phyloP scores from a whole-genome alignment of 1,140 invertebrate species.

The Coptotermes formosanus region DNA sequence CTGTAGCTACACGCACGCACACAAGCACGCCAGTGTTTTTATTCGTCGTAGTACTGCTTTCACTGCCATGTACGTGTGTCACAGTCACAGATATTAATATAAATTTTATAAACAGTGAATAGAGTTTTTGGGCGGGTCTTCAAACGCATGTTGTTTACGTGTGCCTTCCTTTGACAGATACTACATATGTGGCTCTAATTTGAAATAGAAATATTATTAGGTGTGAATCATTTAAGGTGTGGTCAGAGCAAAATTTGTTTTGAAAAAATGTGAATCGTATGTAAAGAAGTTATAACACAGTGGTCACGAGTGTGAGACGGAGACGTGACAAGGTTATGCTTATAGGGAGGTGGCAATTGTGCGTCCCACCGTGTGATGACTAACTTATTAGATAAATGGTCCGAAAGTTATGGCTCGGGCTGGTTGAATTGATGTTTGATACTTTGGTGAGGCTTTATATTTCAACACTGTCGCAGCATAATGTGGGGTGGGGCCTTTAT shows the following conservation, averaged over 20 bases:
- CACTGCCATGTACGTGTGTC: too few species aligned
- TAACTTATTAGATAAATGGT: conserved; percentile 11
- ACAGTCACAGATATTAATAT: too few species aligned
- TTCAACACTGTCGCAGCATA: neutral
- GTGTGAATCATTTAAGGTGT: neutral
- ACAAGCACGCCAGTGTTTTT: too few species aligned
- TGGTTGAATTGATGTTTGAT: conserved; percentile 2
- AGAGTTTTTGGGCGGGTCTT: too few species aligned
- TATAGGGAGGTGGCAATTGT: neutral
- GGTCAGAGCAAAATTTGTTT: conserved; percentile 16
- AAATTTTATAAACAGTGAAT: too few species aligned
- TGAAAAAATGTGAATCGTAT: neutral
- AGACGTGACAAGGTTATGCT: conserved; percentile 1
- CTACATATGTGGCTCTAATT: too few species aligned
- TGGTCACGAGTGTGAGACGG: neutral
- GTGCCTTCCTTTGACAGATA: too few species aligned
- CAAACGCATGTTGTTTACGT: too few species aligned
- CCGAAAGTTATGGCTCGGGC: neutral
- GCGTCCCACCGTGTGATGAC: conserved; percentile 7
- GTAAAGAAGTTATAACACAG: neutral
- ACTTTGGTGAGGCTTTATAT: neutral
- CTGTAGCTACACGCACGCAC: too few species aligned
- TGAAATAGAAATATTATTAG: neutral
- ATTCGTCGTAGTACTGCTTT: too few species aligned
- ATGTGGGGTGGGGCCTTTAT: neutral